Evolutionary conservation across 2,888 invertebrate species (phyloP), one percentile per base, ranked within the genome.

Genomic region (Ryuthela nishihirai): DNA sequence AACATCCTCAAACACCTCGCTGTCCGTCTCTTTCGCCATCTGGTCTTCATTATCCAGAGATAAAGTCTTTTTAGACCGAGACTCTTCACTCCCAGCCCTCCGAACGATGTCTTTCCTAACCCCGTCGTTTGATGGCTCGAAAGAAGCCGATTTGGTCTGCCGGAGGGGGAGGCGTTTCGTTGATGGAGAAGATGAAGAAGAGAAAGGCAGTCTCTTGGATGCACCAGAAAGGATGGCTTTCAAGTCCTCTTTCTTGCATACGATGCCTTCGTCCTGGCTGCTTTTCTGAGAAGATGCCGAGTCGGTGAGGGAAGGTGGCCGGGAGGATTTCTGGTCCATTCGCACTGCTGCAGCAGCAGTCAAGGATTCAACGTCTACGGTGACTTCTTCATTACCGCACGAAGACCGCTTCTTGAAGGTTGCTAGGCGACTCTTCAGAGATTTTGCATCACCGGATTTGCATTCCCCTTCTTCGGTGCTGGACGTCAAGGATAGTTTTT

Each of bases 221-320:
- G 55, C 62, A 6, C 47, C 47, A 24, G 47, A 50, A 18, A 62
- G 43, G 20, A 62, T 53, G 18, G 56, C 47, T 17, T 55, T 58
- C 12, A 62, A 50, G 21, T 62, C 62, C 32, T 62, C 62, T 17
- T 55, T 56, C 36, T 49, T 56, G 43, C 62, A 62, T 18, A 62
- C 62, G 21, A 62, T 62, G 2, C 62, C 62, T 15, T 58, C 36
- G 20, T 47, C 40, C 12, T 46, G 25, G 21, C 17, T 21, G 2
- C 17, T 17, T 46, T 34, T 46, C 21, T 46, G 9, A 12, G 12
- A 7, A 12, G 29, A 12, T 12, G 29, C 7, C 12, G 7, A 9
- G 23, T 43, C 25, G 5, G 58, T 46, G n/a, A 40, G 42, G 20
- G 52, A 46, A 4, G 58, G n/a, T n/a, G n/a, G n/a, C n/a, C n/a